phyloP scores from a whole-genome alignment of 2,797 vertebrate genomes.

The Ctenochaetus hawaiiensis region DNA sequence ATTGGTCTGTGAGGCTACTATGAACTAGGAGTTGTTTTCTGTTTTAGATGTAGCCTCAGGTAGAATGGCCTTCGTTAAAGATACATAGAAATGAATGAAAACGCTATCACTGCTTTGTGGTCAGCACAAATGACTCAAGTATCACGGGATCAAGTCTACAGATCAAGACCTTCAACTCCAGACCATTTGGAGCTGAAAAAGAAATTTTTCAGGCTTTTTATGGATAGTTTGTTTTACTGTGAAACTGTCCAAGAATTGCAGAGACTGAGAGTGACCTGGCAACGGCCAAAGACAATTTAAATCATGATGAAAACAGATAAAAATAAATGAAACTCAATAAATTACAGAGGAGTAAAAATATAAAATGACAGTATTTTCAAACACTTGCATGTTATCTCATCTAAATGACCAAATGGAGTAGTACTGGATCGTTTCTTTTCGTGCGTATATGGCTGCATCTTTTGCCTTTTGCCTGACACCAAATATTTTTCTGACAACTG shows the following conservation, averaged over 20 bases:
- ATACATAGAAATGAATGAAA: background rate
- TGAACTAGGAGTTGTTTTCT: background rate
- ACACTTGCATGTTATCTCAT: background rate
- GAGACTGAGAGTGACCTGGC: constrained; percentile 10
- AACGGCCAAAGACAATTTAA: constrained; percentile 7
- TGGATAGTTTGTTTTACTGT: background rate
- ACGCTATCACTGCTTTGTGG: background rate
- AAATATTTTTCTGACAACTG: background rate
- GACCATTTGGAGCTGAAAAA: constrained; percentile 14
- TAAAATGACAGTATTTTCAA: background rate
- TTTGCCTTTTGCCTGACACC: background rate
- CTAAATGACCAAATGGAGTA: background rate
- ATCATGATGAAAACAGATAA: background rate
- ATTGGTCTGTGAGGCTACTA: background rate
- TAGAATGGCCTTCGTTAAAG: background rate
- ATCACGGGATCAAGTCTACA: background rate
- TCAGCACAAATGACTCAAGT: background rate
- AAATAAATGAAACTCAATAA: background rate
- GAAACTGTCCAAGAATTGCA: constrained; percentile 1
- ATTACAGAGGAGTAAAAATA: background rate
- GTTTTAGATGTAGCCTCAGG: background rate
- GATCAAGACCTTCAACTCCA: background rate
- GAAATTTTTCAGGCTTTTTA: too few relatives aligned
- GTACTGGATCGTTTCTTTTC: background rate
- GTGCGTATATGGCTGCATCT: background rate